Base-by-base conservation (phyloP, 2,797 vertebrate genomes). In the Oreonectes daqikongensis region DNA sequence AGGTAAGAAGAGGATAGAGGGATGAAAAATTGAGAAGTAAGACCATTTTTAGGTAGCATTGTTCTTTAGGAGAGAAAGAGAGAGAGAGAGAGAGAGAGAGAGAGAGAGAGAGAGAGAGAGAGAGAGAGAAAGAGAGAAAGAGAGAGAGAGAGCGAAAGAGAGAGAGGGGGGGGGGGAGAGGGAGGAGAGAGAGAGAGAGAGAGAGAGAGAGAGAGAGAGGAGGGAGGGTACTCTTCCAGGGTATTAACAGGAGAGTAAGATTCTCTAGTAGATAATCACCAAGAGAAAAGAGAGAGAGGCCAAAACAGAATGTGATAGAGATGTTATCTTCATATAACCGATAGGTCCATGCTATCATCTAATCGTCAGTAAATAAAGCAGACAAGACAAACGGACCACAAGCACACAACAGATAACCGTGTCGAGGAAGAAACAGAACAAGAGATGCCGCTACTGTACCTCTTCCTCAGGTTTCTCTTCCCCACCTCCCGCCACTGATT, bases 401-500 rank as follows among this genome's bases (percentile, higher is more conserved):
- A n/a, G n/a, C n/a, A n/a, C n/a, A n/a, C n/a, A n/a, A 35, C 8
- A 2, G 46, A 61, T 44, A 38, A 64, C 7, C 18, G 46, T 17
- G 28, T 10, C 72, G 18, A 44, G 64, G 44, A 32, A 32, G 55
- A 35, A 30, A 79, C n/a, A 46, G 22, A 30, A 42, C 26, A 6
- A 44, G 35, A 55, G 3, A 35, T 9, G 4, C n/a, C n/a, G n/a
- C n/a, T n/a, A 42, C 6, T 52, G 18, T 87, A 93, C 93, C 92
- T 93, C 96, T 86, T 98, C 97, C 74, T 98, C 97, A 77, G 96
- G 90, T 0, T 93, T 94, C 79, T 97, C 96, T 89, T 94, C 94
- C 79, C 93, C 89, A 0, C 88, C 85, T 0, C 91, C 93, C 0
- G 91, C 94, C 35, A 90, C 90, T 17, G 92, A 90, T 75, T 97